phyloP scores from a whole-genome alignment of 37 sponge, comb jelly and placozoan species.

The Oscarella lobularis region DNA sequence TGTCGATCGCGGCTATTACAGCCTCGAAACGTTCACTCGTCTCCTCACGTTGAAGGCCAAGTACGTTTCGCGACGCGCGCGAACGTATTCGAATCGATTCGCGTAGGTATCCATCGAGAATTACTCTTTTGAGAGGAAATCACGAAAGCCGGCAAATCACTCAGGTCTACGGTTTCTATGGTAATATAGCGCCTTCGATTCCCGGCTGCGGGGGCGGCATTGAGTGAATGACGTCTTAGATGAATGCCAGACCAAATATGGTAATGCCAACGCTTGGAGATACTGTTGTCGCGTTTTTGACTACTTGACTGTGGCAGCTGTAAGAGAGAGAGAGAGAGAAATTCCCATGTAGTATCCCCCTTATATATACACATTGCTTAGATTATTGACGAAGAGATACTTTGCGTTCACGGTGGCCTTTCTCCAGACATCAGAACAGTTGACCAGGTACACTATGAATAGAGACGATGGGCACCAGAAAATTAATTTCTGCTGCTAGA shows the following conservation, averaged over 20 bases:
- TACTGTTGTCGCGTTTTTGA: slow-evolving; percentile 95
- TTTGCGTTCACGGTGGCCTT: slow-evolving; percentile 99
- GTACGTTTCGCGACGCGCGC: slow-evolving; percentile 8
- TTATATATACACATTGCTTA: too few species aligned
- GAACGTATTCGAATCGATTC: background rate
- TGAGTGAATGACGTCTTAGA: too few species aligned
- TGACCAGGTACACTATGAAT: slow-evolving; percentile 62
- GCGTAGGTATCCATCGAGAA: slow-evolving; percentile 66
- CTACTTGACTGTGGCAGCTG: slow-evolving; percentile 94
- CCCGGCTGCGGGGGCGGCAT: too few species aligned
- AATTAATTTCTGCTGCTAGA: slow-evolving; percentile 27
- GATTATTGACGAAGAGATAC: slow-evolving; percentile 93
- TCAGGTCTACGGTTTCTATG: slow-evolving; percentile 99
- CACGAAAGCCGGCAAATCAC: slow-evolving; percentile 98
- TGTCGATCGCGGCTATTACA: slow-evolving; percentile 98
- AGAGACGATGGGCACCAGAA: background rate
- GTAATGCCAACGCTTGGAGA: slow-evolving; percentile 97
- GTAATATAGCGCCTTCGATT: slow-evolving; percentile 25
- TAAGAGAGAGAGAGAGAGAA: too few species aligned
- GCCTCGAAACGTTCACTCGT: slow-evolving; percentile 92
- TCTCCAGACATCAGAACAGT: slow-evolving; percentile 95
- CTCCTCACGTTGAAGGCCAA: slow-evolving; percentile 84
- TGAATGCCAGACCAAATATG: slow-evolving; percentile 98
- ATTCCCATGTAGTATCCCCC: too few species aligned
- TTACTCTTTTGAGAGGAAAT: slow-evolving; percentile 89